Evolutionary conservation across 2,888 invertebrate species (phyloP).

Genomic region (Pristionchus japonicus): DNA sequence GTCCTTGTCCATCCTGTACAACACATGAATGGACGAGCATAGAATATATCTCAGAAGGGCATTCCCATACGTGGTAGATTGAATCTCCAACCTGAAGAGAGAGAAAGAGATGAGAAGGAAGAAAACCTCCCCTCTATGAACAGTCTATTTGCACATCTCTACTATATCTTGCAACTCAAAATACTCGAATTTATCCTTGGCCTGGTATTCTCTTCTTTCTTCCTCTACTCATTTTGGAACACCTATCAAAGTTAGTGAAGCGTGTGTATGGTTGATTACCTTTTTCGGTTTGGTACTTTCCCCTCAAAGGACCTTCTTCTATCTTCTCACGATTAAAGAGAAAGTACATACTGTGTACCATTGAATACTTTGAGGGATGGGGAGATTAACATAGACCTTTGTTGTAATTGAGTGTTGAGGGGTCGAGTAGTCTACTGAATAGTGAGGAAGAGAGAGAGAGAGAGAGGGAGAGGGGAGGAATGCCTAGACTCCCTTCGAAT

Average conservation of each 20-base stretch:
- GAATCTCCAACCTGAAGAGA: constrained; percentile 61
- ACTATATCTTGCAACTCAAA: background rate
- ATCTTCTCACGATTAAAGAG: background rate
- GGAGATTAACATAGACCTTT: constrained; percentile 30
- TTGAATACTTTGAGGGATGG: constrained; percentile 18
- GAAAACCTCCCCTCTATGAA: too few species aligned
- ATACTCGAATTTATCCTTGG: constrained; percentile 23
- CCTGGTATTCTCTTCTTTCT: constrained; percentile 29
- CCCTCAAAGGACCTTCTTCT: background rate
- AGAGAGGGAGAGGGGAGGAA: background rate
- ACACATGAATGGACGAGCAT: constrained; percentile 71
- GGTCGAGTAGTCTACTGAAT: constrained; percentile 32
- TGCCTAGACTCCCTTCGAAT: background rate
- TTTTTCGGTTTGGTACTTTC: constrained; percentile 30
- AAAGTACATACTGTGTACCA: background rate
- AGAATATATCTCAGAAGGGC: constrained; percentile 66
- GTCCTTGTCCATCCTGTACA: constrained; percentile 66
- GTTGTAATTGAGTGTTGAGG: constrained; percentile 32
- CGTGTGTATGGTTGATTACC: background rate
- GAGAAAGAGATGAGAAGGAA: background rate
- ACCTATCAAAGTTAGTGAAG: constrained; percentile 17
- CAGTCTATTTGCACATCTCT: background rate
- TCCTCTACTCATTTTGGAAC: background rate
- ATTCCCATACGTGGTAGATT: constrained; percentile 74
- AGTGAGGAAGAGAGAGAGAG: background rate